A percentile compares a stretch with the other conserved stretches of the same genome.
phyloP scores from a whole-genome alignment of 2,888 invertebrate species.

The Microplitis manilae region DNA sequence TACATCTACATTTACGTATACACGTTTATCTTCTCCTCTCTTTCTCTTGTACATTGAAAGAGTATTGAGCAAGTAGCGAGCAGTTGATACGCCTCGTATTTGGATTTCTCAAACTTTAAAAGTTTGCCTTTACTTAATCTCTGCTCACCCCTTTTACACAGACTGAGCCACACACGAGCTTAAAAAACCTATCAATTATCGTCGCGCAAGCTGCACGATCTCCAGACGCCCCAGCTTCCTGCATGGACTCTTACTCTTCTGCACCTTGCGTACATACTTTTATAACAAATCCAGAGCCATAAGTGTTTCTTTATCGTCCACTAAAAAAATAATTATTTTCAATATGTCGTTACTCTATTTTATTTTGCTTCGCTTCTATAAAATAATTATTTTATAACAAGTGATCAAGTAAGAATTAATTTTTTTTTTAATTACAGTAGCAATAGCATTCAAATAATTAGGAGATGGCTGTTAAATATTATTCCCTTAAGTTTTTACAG shows the following conservation, averaged over 20 bases:
- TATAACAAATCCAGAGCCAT: conserved; percentile 31
- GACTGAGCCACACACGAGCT: conserved; percentile 34
- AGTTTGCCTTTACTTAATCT: background rate
- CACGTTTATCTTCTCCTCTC: conserved; percentile 22
- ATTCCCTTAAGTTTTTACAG: background rate
- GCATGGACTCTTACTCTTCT: conserved; percentile 38
- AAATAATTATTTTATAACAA: too few relatives aligned
- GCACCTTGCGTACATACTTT: conserved; percentile 39
- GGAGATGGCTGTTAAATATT: background rate
- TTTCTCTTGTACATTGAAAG: background rate
- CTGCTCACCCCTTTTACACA: conserved; percentile 28
- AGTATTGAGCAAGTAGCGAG: background rate
- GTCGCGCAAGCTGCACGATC: conserved; percentile 46
- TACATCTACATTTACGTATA: conserved; percentile 10
- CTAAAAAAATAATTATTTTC: background rate
- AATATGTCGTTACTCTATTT: background rate
- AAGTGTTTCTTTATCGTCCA: conserved; percentile 34
- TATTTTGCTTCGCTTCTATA: background rate
- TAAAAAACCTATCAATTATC: conserved; percentile 52
- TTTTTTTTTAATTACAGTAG: background rate
- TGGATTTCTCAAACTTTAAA: conserved; percentile 19
- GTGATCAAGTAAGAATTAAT: too few relatives aligned
- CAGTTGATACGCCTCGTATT: background rate
- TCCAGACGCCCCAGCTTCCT: conserved; percentile 44
- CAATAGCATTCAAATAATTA: background rate